Conservation (phyloP, 2,888 invertebrate species). For the Beris chalybata region DNA sequence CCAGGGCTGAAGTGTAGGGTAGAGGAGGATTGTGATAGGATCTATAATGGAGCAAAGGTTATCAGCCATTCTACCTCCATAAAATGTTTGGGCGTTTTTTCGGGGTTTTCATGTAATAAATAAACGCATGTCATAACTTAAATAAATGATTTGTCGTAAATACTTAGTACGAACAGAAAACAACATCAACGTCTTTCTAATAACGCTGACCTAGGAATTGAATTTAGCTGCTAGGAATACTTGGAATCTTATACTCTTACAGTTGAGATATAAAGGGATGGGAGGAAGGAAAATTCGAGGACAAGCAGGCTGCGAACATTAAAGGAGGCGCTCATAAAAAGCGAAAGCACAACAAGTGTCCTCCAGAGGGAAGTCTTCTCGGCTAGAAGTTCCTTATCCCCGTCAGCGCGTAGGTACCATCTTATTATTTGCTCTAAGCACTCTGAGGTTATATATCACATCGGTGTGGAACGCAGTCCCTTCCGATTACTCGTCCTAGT, state of each 20-base stretch:
- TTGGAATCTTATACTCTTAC: too few relatives aligned
- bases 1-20: too few relatives aligned
- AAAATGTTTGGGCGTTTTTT: too few relatives aligned
- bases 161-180: slow-evolving; percentile 11
- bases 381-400: neutral
- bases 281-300: too few relatives aligned
- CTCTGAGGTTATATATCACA: slow-evolving; percentile 23
- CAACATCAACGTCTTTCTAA: slow-evolving; percentile 17
- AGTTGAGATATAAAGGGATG: too few relatives aligned
- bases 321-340: slow-evolving; percentile 23
- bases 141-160: slow-evolving; percentile 13
- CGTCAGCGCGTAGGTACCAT: slow-evolving; percentile 10
- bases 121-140: slow-evolving; percentile 3
- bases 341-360: slow-evolving; percentile 26
- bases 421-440: slow-evolving; percentile 30
- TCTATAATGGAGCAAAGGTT: too few relatives aligned
- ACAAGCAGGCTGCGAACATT: neutral
- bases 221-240: neutral
- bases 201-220: slow-evolving; percentile 24
- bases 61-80: too few relatives aligned
- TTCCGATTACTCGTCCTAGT: slow-evolving; percentile 16
- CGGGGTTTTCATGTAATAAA: too few relatives aligned
- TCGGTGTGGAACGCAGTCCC: slow-evolving; percentile 10
- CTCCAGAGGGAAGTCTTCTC: slow-evolving; percentile 12
- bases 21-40: too few relatives aligned